These are phyloP conservation scores for Euplagia quadripunctaria DNA, from an alignment of 2,888 invertebrate genomes.

Conservation along the genomic window DNA sequence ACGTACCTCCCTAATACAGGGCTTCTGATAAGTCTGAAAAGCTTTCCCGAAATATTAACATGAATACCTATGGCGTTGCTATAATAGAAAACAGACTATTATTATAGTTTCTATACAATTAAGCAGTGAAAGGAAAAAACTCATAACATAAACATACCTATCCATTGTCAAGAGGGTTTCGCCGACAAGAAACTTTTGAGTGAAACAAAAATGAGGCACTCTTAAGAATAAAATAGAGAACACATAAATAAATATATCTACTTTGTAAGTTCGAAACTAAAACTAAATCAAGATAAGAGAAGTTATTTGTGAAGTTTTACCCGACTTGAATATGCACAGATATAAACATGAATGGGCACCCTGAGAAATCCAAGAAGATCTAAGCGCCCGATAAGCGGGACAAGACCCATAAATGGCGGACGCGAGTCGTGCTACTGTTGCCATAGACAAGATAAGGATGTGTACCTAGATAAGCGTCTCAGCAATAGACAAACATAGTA, in stretches of 20 bases:
- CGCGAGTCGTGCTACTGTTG: slow-evolving; percentile 59
- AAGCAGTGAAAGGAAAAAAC: no score
- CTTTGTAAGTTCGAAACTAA: neutral
- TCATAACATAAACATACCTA: neutral
- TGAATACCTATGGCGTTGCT: neutral
- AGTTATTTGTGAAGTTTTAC: slow-evolving; percentile 33
- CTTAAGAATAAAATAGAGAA: neutral
- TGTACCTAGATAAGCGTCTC: slow-evolving; percentile 55
- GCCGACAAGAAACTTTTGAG: no score
- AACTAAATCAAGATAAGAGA: slow-evolving; percentile 40
- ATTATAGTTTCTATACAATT: no score
- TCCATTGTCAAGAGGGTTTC: neutral
- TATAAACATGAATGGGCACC: slow-evolving; percentile 50
- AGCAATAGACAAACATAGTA: slow-evolving; percentile 48
- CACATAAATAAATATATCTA: neutral
- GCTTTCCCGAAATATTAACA: no score
- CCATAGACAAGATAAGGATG: slow-evolving; percentile 59
- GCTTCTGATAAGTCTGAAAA: neutral
- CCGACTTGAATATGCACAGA: slow-evolving; percentile 41
- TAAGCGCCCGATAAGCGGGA: slow-evolving; percentile 52
- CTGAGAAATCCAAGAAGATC: slow-evolving; percentile 54
- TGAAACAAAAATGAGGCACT: neutral
- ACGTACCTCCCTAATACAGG: neutral
- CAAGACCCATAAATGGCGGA: slow-evolving; percentile 56
- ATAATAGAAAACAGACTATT: neutral